Evolutionary conservation across 2,113 vertebrate species (phyloP).

Genomic region (Pionites leucogaster): DNA sequence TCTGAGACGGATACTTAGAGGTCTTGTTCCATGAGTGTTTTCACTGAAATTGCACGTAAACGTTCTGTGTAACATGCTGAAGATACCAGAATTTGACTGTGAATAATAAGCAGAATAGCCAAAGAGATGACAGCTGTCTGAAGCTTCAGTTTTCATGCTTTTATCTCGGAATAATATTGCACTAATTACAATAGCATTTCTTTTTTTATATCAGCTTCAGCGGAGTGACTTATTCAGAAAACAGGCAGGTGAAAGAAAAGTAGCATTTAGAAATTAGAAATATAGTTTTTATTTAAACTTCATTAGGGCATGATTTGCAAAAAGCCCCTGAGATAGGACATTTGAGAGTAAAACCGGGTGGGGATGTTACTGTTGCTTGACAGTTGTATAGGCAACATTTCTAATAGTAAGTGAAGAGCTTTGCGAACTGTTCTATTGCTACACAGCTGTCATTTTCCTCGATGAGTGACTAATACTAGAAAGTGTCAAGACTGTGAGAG

Average conservation of each 20-base stretch:
- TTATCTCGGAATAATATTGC: not conserved
- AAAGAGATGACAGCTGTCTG: slow-evolving; percentile 14
- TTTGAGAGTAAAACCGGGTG: not conserved
- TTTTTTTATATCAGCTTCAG: not conserved
- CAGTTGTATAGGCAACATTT: slow-evolving; percentile 3
- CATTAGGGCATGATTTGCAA: not conserved
- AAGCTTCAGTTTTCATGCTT: not conserved
- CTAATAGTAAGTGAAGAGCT: slow-evolving; percentile 28
- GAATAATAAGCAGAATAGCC: not conserved
- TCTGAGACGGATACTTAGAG: not conserved
- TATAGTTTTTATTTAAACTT: not conserved
- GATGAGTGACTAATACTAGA: slow-evolving; percentile 35
- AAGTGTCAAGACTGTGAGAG: slow-evolving; percentile 26
- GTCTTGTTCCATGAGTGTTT: not conserved
- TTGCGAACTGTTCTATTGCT: not conserved
- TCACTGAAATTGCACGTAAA: not conserved
- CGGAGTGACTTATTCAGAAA: not conserved
- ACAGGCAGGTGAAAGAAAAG: not conserved
- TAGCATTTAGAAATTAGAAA: not conserved
- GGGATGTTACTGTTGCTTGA: not conserved
- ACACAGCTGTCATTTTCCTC: slow-evolving; percentile 20
- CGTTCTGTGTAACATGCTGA: not conserved
- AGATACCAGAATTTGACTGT: not conserved
- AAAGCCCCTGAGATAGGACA: not conserved
- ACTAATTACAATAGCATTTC: slow-evolving; percentile 6